Evolutionary conservation across 2,797 vertebrate genomes (phyloP).

Genomic region (Coranthus polyacanthus): DNA sequence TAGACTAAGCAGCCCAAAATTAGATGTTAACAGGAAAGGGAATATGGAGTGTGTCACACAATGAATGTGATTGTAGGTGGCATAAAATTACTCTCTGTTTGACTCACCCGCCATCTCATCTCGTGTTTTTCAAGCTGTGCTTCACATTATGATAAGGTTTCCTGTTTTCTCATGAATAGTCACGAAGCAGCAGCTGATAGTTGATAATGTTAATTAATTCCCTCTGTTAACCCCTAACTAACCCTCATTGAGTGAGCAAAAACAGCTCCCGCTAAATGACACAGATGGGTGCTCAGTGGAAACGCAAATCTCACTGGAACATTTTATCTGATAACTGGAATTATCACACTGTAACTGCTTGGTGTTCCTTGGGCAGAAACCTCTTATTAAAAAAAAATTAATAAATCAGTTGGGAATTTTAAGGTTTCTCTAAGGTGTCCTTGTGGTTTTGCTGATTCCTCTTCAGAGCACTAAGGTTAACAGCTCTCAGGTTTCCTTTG

Average conservation of each 20-base stretch:
- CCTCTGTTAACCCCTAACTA: constrained; percentile 71
- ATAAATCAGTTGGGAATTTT: constrained; percentile 9
- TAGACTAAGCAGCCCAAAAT: constrained; percentile 5
- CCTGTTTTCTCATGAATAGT: constrained; percentile 68
- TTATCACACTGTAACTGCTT: background rate
- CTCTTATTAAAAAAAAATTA: constrained; percentile 7
- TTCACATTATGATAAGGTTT: constrained; percentile 47
- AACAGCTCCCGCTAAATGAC: constrained; percentile 35
- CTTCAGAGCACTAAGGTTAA: constrained; percentile 41
- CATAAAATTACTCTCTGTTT: constrained; percentile 26
- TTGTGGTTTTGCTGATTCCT: constrained; percentile 22
- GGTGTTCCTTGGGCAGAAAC: constrained; percentile 17
- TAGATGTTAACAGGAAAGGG: background rate
- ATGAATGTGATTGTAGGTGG: background rate
- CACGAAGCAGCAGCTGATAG: constrained; percentile 61
- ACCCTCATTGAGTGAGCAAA: constrained; percentile 62
- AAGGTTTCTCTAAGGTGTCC: constrained; percentile 13
- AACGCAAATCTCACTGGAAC: constrained; percentile 28
- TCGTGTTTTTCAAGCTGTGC: constrained; percentile 45
- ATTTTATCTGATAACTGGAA: constrained; percentile 31
- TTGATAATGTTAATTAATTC: constrained; percentile 78
- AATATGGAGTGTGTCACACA: background rate
- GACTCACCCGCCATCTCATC: constrained; percentile 38
- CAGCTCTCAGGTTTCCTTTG: constrained; percentile 30
- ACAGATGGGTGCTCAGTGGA: constrained; percentile 50